Evolutionary conservation across 2,888 invertebrate genomes (phyloP).

Genomic region (Isoperla grammatica): DNA sequence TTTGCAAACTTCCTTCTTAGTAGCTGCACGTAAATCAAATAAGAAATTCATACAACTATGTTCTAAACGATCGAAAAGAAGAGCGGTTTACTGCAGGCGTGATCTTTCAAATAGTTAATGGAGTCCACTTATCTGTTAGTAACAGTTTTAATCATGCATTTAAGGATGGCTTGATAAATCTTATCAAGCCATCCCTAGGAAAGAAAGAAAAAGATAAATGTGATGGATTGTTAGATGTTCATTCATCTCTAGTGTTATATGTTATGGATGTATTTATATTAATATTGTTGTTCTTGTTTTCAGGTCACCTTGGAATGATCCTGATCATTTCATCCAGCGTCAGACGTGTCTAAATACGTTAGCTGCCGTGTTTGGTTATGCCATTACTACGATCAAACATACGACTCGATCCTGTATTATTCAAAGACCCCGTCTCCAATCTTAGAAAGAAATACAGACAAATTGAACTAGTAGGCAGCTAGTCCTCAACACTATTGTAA

Average conservation of each 20-base stretch:
- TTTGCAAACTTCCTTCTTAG: neutral
- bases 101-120: too few species aligned
- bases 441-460: slow-evolving; percentile 91
- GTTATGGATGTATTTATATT: slow-evolving; percentile 7
- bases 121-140: too few species aligned
- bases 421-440: slow-evolving; percentile 92
- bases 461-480: slow-evolving; percentile 72
- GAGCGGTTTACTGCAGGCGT: too few species aligned
- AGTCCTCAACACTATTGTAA: neutral
- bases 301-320: slow-evolving; percentile 84
- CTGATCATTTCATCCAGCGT: slow-evolving; percentile 89
- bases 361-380: slow-evolving; percentile 93
- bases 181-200: too few species aligned
- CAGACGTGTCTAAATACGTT: slow-evolving; percentile 92
- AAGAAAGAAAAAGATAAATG: too few species aligned
- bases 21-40: too few species aligned
- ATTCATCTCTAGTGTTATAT: neutral
- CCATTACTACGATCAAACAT: slow-evolving; percentile 84
- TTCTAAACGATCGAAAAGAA: too few species aligned
- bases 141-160: too few species aligned
- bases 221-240: too few species aligned
- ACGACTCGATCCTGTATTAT: slow-evolving; percentile 89
- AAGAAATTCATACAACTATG: too few species aligned
- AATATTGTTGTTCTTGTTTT: slow-evolving; percentile 45
- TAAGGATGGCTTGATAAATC: too few species aligned